Evolutionary conservation across 1,140 invertebrate genomes (phyloP).

Genomic region (Euglossa dilemma): DNA sequence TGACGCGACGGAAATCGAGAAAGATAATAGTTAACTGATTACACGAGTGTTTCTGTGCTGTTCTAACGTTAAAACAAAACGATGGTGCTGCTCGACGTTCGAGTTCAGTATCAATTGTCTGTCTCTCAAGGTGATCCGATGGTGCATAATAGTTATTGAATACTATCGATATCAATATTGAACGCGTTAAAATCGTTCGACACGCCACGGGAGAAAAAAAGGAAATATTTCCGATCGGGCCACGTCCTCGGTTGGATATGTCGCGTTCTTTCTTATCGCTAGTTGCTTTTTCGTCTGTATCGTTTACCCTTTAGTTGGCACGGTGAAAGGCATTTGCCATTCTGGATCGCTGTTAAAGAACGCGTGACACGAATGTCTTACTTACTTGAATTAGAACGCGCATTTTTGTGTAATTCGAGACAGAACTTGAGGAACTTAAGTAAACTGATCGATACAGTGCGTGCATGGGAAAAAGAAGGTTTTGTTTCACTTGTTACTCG

Average conservation of each 20-base stretch:
- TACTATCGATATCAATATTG: constrained; percentile 20
- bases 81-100: background rate
- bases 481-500: background rate
- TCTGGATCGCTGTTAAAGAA: constrained; percentile 4
- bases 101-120: constrained; percentile 22
- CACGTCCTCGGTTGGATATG: background rate
- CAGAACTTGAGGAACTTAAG: background rate
- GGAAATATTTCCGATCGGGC: background rate
- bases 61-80: constrained; percentile 18
- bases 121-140: background rate
- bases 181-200: background rate
- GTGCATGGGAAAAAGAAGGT: background rate
- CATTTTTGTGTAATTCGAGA: background rate
- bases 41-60: background rate
- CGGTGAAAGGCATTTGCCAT: constrained; percentile 32
- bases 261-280: background rate
- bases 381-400: background rate
- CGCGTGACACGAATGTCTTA: background rate
- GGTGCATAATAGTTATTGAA: constrained; percentile 17
- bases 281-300: background rate
- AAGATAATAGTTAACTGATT: constrained; percentile 36
- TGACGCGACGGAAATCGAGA: constrained; percentile 1
- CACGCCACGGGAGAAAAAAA: background rate
- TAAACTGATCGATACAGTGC: background rate
- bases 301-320: constrained; percentile 3